Percentiles rank a stretch among this genome's conserved stretches.
These are phyloP conservation scores for Oligia fasciuncula DNA, from an alignment of 2,888 invertebrate species.

Conservation along the genomic window DNA sequence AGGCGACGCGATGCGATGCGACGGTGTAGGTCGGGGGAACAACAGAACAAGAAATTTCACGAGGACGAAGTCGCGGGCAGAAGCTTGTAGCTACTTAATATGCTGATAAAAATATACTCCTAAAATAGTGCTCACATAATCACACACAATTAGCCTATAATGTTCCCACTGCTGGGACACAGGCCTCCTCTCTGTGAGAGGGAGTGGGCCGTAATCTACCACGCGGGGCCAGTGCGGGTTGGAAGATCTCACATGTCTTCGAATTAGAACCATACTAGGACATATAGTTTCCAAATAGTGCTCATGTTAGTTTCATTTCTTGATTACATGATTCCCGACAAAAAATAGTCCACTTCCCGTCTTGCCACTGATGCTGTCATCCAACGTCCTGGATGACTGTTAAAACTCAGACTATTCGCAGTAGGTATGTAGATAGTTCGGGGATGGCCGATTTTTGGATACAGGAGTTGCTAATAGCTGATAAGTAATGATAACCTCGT, in stretches of 20 bases:
- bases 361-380: slow-evolving; percentile 59
- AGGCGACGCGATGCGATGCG: too few relatives aligned
- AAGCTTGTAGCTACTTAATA: neutral
- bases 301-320: slow-evolving; percentile 6
- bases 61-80: too few relatives aligned
- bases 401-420: slow-evolving; percentile 4
- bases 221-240: too few relatives aligned
- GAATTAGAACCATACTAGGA: too few relatives aligned
- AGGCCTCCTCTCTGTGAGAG: too few relatives aligned
- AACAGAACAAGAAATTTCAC: too few relatives aligned
- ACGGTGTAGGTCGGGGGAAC: too few relatives aligned
- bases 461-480: slow-evolving; percentile 17
- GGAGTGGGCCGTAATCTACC: too few relatives aligned
- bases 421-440: neutral
- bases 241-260: too few relatives aligned
- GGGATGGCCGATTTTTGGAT: neutral
- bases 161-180: too few relatives aligned
- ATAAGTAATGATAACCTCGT: slow-evolving; percentile 14
- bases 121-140: neutral
- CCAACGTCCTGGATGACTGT: slow-evolving; percentile 30
- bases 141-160: too few relatives aligned
- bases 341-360: slow-evolving; percentile 41
- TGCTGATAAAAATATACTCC: neutral
- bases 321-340: slow-evolving; percentile 28
- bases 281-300: neutral